Evolutionary conservation across 2,888 invertebrate species (phyloP), one percentile per base, ranked within the genome.

Genomic region (Ellobium chinense): DNA sequence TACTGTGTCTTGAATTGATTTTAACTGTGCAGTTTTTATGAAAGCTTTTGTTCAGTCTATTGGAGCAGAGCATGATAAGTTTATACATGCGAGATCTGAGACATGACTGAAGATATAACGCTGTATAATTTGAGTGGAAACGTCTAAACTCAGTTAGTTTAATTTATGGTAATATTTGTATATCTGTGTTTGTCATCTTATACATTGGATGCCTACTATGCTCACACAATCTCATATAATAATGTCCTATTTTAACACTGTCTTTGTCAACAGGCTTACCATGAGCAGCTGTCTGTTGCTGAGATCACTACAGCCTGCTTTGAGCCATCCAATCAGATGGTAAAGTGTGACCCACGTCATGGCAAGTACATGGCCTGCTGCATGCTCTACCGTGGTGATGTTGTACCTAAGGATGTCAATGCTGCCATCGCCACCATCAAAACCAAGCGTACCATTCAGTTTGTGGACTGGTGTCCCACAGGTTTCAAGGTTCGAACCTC

Each of bases 401-500:
- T 90, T 9, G 88, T 88, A 9, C 90, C 89, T 9, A 85, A 93
- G 78, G 89, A 89, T 79, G 89, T 89, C 79, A 89, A 89, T 72
- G 88, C 89, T 34, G 89, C 89, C 66, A 89, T 89, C 73, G 88
- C 88, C n/a, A 85, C 88, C 54, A 90, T 89, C 81, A 89, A 89
- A 76, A 87, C 89, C 54, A 89, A 88, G 81, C 78, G 88, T 36
- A 85, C 86, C 76, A 88, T 89, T 80, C 87, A 89, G 78, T 89
- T 89, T 74, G 87, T 87, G 36, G 87, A 87, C 83, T 87, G 86
- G 87, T 95, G 95, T 87, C 96, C 96, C 1, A 96, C 96, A 0
- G 96, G 96, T 83, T 87, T 85, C 36, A 81, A 92, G 90, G 94
- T 94, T n/a, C n/a, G n/a, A n/a, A n/a, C 21, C 4, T n/a, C n/a